Evolutionary conservation across 2,888 invertebrate species (phyloP), one percentile per base, ranked within the genome.

Genomic region (Torymus aiolomorphi): DNA sequence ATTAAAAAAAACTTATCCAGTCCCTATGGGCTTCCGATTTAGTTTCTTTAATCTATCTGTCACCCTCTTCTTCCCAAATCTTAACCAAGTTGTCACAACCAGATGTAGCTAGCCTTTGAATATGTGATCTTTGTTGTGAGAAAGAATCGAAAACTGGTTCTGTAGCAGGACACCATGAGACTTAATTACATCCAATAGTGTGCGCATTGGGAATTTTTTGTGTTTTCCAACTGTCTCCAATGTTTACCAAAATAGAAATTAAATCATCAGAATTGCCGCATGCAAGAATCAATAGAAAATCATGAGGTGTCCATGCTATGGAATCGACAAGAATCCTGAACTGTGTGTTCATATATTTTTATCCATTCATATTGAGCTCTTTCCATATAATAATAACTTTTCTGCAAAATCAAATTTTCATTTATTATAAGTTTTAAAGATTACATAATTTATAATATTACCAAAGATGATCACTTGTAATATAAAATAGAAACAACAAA

Each of bases 301-400:
- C 98, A 63, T 97, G 94, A 0, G 99, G 98, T 12, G 98, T 98
- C 96, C 98, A 99, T 82, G 96, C 95, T 18, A 99, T 96, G 0
- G 98, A 97, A 91, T 99, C 99, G 0, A 99, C 98, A 98, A 18
- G 98, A 98, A 90, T 98, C 98, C 89, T 99, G 99, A 85, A 96
- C 96, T 54, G 94, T 94, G 90, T 98, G 97, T 90, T 99, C 98
- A 89, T 98, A 96, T 83, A 97, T 92, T 91, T 98, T 98, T 10
- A 93, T 94, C 97, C 98, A 98, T 87, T 96, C 96, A n/a, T n/a
- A 11, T 96, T 95, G 4, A 95, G 93, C 91, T 99, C 99, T 89
- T 97, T 97, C 99, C 99, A 99, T 84, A n/a, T n/a, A n/a, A 99
- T 96, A 71, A 99, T 97, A n/a, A 99, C 99, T 92, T 97, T 98